Base-by-base conservation (phyloP, 2,888 invertebrate species). In the Iphiclides podalirius region DNA sequence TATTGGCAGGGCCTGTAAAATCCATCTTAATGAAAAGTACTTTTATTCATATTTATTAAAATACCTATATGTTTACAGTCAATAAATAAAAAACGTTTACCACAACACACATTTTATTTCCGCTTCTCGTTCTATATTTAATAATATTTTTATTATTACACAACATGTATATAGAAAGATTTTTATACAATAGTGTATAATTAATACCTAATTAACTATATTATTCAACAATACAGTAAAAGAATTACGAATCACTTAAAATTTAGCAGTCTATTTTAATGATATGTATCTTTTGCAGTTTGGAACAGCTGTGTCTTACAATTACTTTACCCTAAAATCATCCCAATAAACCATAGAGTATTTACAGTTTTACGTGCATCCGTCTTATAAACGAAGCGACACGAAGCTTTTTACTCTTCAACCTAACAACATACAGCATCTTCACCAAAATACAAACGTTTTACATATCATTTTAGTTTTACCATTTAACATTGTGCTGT, bases 91-190 rank as follows among this genome's bases (percentile, higher is more conserved):
- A 43, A 12, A 38, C 47, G 33, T 34, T 20, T 72, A 73, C 71
- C 80, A 85, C 86, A 86, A 87, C 85, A 88, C 87, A 82, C 79
- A 88, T 70, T 75, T 85, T 87, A 84, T 83, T 84, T 75, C 65
- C 69, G 68, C 71, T 62, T 62, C 67, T 64, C 70, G 51, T 68
- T 57, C 77, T 82, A 79, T 70, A 72, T 57, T 76, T 72, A 75
- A 73, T 66, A 62, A 67, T 67, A 81, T 74, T 77, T 79, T 83
- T 79, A 83, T 75, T 79, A 83, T 77, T 83, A 86, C 84, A 87
- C 87, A 88, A 88, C 87, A 87, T 87, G 88, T 87, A 87, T 80
- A 87, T 88, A 87, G 88, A 87, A 87, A 87, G 88, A 85, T 75
- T 83, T 86, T 87, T 83, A 86, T 87, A 87, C 86, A 87, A 88